phyloP scores from a whole-genome alignment of 2,797 vertebrate genomes.

The Synaphobranchus kaupii region DNA sequence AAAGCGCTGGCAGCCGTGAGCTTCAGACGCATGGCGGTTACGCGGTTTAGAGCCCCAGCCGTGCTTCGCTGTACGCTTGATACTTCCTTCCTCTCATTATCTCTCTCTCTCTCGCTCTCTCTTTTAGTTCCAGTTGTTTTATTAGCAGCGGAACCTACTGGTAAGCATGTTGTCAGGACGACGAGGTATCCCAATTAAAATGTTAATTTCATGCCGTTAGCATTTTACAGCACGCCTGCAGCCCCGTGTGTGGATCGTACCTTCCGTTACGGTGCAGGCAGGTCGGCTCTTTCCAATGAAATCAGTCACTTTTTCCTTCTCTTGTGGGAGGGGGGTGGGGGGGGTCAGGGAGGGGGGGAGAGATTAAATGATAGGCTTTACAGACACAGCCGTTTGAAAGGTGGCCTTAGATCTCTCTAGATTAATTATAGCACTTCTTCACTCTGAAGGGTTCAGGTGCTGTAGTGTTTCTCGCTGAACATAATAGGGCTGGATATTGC shows the following conservation, averaged over 20 bases:
- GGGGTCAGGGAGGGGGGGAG: no score
- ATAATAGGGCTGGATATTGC: background rate
- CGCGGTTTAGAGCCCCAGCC: background rate
- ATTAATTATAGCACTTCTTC: conserved; percentile 13
- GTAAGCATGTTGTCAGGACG: conserved; percentile 2
- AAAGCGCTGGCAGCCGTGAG: background rate
- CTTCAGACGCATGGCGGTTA: background rate
- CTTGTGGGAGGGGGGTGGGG: background rate
- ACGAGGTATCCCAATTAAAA: conserved; percentile 42
- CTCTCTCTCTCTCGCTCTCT: background rate
- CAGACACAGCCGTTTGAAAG: background rate
- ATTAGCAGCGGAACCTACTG: background rate
- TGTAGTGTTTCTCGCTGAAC: conserved; percentile 5
- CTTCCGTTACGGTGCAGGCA: background rate
- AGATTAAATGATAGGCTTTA: background rate
- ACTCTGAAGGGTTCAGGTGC: background rate
- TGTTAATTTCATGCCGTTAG: conserved; percentile 48
- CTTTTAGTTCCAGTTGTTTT: background rate
- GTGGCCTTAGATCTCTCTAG: background rate
- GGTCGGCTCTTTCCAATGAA: conserved; percentile 1
- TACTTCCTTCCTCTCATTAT: background rate
- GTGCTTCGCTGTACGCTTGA: background rate
- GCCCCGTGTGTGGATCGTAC: background rate
- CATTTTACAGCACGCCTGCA: conserved; percentile 28
- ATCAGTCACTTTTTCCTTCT: background rate